Evolutionary conservation across 2,113 vertebrate species (phyloP).

Genomic region (Istiophorus platypterus): DNA sequence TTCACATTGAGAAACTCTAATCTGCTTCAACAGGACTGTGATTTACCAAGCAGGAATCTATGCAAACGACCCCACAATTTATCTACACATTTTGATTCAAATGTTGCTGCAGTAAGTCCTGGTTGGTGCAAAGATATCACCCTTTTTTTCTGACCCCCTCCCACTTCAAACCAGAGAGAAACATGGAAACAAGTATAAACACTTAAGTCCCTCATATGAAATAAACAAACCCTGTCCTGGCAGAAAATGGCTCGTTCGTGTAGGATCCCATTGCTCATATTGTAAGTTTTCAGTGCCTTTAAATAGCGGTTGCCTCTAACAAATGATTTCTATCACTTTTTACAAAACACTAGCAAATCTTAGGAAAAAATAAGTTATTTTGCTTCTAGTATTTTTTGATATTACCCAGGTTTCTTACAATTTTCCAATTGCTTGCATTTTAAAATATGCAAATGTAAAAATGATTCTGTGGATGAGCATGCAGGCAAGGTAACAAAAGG

Average conservation of each 20-base stretch:
- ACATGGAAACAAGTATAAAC: background rate
- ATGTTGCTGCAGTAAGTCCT: background rate
- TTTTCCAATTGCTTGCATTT: background rate
- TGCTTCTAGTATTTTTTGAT: background rate
- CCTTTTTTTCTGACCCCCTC: too few species aligned
- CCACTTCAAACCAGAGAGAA: too few species aligned
- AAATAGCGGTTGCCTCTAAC: background rate
- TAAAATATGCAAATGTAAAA: conserved; percentile 8
- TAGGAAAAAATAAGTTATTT: background rate
- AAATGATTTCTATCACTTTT: background rate
- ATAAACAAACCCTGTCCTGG: background rate
- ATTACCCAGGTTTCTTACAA: background rate
- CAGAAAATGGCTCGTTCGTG: background rate
- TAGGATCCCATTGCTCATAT: background rate
- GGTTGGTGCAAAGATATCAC: too few species aligned
- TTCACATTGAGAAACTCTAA: too few species aligned
- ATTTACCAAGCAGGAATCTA: too few species aligned
- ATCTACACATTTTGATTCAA: background rate
- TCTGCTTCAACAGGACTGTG: background rate
- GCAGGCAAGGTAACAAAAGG: background rate
- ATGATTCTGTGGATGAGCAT: background rate
- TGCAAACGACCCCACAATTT: too few species aligned
- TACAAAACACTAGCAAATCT: background rate
- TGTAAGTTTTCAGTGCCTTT: background rate
- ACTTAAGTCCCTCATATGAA: background rate